Percentiles rank a stretch among this genome's conserved stretches.
Evolutionary conservation across 2,888 invertebrate genomes (phyloP).

Genomic region (Morpho achilles): DNA sequence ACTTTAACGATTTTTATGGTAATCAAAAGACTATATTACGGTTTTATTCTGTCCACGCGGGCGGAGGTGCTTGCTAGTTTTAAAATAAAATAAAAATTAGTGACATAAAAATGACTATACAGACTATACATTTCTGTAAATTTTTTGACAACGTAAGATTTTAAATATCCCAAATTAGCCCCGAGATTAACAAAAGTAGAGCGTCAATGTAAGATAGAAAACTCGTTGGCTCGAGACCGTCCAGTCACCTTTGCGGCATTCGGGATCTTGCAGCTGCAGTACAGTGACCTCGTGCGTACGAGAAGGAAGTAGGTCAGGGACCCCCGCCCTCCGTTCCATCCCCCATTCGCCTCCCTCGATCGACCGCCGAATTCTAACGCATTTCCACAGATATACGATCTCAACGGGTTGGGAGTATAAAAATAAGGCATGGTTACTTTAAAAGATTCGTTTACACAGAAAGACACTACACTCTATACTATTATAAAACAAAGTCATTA

Average conservation of each 20-base stretch:
- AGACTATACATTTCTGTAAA: no score
- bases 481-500: no score
- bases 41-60: no score
- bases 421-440: background rate
- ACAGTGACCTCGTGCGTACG: conserved; percentile 77
- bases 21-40: no score
- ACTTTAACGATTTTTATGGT: no score
- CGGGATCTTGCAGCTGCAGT: conserved; percentile 72
- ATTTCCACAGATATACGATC: conserved; percentile 18
- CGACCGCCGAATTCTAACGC: conserved; percentile 67
- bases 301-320: conserved; percentile 46
- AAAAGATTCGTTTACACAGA: no score
- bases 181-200: conserved; percentile 17
- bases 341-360: conserved; percentile 50
- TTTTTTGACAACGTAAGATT: no score
- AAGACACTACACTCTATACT: no score
- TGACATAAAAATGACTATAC: no score
- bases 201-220: conserved; percentile 14
- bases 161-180: background rate
- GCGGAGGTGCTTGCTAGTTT: no score
- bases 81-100: no score
- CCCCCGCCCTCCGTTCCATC: conserved; percentile 39
- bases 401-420: conserved; percentile 12
- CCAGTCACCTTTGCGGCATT: conserved; percentile 69
- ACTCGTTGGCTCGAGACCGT: conserved; percentile 33